A percentile compares a stretch with the other conserved stretches of the same genome.
Evolutionary conservation across 2,113 vertebrate genomes (phyloP).

Genomic region (Hyperopisus bebe): DNA sequence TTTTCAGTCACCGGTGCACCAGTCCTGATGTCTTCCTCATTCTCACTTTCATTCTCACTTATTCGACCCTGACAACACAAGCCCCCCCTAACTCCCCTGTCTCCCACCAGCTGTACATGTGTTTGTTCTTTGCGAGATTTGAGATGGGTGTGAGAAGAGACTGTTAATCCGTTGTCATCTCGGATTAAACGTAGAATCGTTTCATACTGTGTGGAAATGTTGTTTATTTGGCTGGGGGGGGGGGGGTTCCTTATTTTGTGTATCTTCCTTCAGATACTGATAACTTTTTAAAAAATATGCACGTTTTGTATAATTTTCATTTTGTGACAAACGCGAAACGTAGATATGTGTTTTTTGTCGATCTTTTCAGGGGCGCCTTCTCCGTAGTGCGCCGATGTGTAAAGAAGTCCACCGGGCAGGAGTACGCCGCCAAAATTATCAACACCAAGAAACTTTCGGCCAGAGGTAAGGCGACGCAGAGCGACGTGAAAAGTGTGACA

Average conservation of each 20-base stretch:
- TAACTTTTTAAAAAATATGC: neutral
- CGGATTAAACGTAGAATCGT: neutral
- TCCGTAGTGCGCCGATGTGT: constrained; percentile 93
- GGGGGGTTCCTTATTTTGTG: neutral
- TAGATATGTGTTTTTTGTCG: constrained; percentile 23
- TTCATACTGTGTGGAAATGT: constrained; percentile 22
- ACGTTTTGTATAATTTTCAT: neutral
- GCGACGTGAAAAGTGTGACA: neutral
- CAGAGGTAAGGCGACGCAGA: constrained; percentile 72
- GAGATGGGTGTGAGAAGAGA: neutral
- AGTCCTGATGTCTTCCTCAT: neutral
- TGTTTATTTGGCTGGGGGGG: neutral
- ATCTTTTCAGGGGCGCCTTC: constrained; percentile 85
- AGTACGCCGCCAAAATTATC: constrained; percentile 98
- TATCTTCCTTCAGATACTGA: neutral
- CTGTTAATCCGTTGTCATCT: neutral
- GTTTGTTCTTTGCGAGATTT: neutral
- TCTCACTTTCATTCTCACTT: constrained; percentile 1
- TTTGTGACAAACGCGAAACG: neutral
- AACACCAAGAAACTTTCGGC: constrained; percentile 98
- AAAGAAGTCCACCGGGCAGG: constrained; percentile 92
- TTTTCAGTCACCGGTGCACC: neutral
- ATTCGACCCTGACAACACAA: neutral
- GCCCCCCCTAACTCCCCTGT: neutral
- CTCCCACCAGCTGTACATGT: neutral